phyloP scores from a whole-genome alignment of 2,797 vertebrate species.

The Sphenopsis melanotis region DNA sequence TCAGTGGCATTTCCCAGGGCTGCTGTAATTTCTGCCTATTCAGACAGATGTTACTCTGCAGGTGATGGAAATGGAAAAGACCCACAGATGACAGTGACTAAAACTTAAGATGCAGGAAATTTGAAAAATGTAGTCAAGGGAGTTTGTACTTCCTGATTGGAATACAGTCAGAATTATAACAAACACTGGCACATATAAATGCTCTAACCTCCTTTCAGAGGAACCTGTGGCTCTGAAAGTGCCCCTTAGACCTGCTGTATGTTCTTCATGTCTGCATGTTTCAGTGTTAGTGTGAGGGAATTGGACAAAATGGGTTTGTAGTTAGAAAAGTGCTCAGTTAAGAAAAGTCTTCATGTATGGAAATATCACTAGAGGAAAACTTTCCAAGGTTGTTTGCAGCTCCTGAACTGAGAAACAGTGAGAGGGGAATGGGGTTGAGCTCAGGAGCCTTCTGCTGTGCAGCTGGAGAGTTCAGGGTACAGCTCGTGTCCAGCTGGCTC shows the following conservation, averaged over 20 bases:
- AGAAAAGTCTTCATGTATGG: neutral
- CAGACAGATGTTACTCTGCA: neutral
- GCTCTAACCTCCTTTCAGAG: neutral
- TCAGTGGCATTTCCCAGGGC: neutral
- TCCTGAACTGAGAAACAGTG: neutral
- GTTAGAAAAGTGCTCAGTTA: neutral
- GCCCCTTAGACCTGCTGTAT: fast-evolving
- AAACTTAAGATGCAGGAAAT: neutral
- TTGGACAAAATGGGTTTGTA: fast-evolving
- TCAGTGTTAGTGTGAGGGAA: fast-evolving
- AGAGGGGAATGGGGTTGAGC: neutral
- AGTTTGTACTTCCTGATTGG: neutral
- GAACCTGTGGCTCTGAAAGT: neutral
- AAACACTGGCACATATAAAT: neutral
- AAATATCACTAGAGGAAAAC: neutral
- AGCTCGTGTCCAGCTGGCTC: neutral
- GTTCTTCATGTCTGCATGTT: fast-evolving
- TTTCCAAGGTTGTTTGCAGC: neutral
- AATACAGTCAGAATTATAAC: neutral
- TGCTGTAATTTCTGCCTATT: neutral
- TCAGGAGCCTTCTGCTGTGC: neutral
- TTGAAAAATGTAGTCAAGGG: neutral
- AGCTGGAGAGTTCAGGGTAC: neutral
- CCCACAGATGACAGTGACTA: neutral
- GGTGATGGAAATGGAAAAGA: neutral